A percentile compares a stretch with the other conserved stretches of the same genome.
Evolutionary conservation across 2,797 vertebrate species (phyloP).

Genomic region (Tympanoctomys barrerae): DNA sequence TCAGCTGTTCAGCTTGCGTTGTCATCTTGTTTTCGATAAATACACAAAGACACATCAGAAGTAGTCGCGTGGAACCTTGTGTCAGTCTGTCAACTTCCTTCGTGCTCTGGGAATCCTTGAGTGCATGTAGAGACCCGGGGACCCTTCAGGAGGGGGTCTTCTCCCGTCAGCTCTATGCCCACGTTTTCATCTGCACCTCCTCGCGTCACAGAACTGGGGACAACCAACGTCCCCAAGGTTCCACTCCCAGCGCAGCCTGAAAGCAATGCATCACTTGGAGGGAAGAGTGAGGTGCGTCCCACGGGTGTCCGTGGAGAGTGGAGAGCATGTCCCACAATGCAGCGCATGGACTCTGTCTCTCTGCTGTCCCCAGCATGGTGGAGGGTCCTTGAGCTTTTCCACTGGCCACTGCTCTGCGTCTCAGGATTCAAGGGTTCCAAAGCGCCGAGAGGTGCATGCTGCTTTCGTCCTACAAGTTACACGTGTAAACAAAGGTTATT

Average conservation of each 20-base stretch:
- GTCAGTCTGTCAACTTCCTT: neutral
- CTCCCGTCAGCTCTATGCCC: neutral
- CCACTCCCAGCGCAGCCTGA: neutral
- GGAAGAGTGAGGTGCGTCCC: neutral
- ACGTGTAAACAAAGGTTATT: neutral
- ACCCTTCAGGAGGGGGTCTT: neutral
- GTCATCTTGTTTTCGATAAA: neutral
- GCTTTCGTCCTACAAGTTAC: neutral
- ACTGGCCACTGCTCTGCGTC: neutral
- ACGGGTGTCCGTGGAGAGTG: too few species aligned
- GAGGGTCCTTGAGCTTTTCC: neutral
- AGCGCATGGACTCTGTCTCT: neutral
- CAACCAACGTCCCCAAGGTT: neutral
- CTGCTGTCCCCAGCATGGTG: neutral
- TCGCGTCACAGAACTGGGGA: neutral
- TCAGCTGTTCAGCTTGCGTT: neutral
- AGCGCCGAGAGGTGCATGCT: accelerated
- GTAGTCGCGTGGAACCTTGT: neutral
- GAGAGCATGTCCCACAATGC: neutral
- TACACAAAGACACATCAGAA: neutral
- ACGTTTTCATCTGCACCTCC: neutral
- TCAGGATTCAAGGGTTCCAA: neutral
- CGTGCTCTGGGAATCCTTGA: neutral
- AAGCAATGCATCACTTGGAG: neutral
- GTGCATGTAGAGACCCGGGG: neutral